phyloP scores from a whole-genome alignment of 2,113 vertebrate species.

The Kryptolebias marmoratus region DNA sequence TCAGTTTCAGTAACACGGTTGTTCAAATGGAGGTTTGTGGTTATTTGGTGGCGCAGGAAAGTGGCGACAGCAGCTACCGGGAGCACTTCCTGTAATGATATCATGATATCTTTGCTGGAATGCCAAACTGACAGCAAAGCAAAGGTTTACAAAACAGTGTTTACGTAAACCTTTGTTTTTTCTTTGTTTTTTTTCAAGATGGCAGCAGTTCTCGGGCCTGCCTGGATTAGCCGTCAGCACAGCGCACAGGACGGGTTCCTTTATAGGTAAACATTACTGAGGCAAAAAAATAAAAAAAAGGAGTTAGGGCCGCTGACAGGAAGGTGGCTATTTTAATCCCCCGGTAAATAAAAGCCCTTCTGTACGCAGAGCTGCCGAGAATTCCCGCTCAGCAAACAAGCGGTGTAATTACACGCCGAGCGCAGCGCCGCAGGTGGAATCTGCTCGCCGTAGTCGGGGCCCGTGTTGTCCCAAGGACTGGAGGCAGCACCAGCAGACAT shows the following conservation, averaged over 20 bases:
- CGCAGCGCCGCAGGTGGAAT: constrained; percentile 65
- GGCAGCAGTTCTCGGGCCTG: no score
- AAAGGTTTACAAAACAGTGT: no score
- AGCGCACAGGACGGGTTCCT: constrained; percentile 24
- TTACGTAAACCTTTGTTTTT: no score
- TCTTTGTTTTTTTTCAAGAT: no score
- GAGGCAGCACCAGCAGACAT: constrained; percentile 66
- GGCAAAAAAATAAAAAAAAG: no score
- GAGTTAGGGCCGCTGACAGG: constrained; percentile 41
- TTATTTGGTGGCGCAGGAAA: no score
- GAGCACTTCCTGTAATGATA: no score
- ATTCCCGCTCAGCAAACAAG: constrained; percentile 61
- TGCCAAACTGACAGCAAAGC: no score
- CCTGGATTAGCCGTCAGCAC: neutral
- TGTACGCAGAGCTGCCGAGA: constrained; percentile 55
- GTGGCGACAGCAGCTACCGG: no score
- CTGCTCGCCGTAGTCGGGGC: constrained; percentile 58
- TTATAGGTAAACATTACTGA: constrained; percentile 31
- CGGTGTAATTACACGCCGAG: constrained; percentile 53
- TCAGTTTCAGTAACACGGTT: no score
- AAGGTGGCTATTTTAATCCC: constrained; percentile 55
- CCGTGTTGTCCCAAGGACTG: constrained; percentile 65
- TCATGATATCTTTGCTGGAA: no score
- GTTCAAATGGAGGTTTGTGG: no score
- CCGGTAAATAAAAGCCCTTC: constrained; percentile 47